Evolutionary conservation across 2,113 vertebrate species (phyloP).

Genomic region (Uropsilus gracilis): DNA sequence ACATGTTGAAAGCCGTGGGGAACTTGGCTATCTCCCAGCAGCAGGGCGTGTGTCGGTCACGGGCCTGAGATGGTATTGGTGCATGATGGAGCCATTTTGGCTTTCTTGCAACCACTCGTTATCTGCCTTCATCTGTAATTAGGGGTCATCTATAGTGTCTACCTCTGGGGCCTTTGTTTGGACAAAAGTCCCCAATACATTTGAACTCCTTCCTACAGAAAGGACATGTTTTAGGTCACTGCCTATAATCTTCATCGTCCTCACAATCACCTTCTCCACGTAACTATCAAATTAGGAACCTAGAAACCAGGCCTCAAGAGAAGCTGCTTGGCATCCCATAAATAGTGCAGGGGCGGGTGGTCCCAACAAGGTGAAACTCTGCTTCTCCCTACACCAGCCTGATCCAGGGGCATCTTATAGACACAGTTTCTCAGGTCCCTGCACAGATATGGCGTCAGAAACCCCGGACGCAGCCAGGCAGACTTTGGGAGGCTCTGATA

Average conservation of each 20-base stretch:
- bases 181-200: background rate
- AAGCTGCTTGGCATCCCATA: background rate
- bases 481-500: background rate
- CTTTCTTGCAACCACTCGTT: background rate
- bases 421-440: background rate
- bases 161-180: background rate
- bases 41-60: too few relatives aligned
- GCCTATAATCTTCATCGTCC: background rate
- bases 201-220: background rate
- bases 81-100: too few relatives aligned
- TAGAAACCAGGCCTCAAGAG: background rate
- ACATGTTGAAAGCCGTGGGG: too few relatives aligned
- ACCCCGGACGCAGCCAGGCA: background rate
- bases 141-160: background rate
- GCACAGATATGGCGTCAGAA: background rate
- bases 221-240: background rate
- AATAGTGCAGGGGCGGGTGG: accelerated
- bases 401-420: background rate
- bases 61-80: too few relatives aligned
- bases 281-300: background rate
- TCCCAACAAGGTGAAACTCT: background rate
- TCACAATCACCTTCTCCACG: background rate
- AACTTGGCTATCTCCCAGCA: too few relatives aligned
- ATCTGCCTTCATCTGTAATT: background rate
- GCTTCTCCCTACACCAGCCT: background rate